Evolutionary conservation across 1,140 invertebrate genomes (phyloP).

Genomic region (Drosophila biarmipes): DNA sequence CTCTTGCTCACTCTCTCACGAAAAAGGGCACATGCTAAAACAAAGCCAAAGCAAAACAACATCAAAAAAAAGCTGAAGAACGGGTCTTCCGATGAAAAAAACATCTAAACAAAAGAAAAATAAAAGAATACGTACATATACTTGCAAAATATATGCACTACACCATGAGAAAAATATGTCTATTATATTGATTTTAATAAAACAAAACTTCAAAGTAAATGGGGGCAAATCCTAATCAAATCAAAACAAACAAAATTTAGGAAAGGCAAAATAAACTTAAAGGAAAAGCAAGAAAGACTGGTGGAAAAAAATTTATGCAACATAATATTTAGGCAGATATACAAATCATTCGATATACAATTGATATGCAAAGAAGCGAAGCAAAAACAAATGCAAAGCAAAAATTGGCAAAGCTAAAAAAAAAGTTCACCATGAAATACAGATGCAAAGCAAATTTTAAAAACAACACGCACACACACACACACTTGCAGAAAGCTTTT

Average conservation of each 20-base stretch:
- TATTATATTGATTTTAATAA: background rate
- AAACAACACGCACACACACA: constrained; percentile 18
- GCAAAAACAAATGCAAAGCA: background rate
- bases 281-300: too few species aligned
- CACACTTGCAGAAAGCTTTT: constrained; percentile 31
- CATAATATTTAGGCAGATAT: background rate
- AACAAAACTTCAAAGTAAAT: background rate
- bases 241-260: background rate
- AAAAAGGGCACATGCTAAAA: constrained; percentile 75
- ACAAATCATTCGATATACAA: background rate
- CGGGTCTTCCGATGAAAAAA: constrained; percentile 30
- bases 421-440: constrained; percentile 11
- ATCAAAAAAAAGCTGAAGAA: constrained; percentile 49
- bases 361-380: background rate
- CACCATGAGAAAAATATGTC: background rate
- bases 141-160: background rate
- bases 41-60: constrained; percentile 68
- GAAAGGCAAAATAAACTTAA: background rate
- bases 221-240: background rate
- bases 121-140: background rate
- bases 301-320: constrained; percentile 11
- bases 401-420: constrained; percentile 1
- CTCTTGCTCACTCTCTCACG: constrained; percentile 11
- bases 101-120: background rate
- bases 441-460: constrained; percentile 10